These are phyloP conservation scores for Brenthis daphne DNA, from an alignment of 2,888 invertebrate genomes.

Conservation along the genomic window DNA sequence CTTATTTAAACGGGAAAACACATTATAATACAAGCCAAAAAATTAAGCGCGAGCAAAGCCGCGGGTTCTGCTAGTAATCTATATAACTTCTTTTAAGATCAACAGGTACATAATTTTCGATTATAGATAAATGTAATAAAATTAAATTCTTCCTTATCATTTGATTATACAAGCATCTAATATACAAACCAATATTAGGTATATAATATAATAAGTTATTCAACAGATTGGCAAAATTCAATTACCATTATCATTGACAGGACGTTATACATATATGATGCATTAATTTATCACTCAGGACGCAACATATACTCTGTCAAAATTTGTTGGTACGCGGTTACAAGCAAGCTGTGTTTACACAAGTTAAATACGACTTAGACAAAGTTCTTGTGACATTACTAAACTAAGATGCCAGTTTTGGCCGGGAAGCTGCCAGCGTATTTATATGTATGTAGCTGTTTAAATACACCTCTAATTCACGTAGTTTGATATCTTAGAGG, in stretches of 20 bases:
- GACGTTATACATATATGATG: neutral
- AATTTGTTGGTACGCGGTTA: slow-evolving; percentile 75
- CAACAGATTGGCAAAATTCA: neutral
- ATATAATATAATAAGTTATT: neutral
- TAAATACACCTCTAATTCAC: neutral
- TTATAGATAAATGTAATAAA: too few species aligned
- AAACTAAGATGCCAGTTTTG: slow-evolving; percentile 68
- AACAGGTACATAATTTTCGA: too few species aligned
- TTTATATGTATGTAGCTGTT: slow-evolving; percentile 30
- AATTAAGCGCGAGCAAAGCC: too few species aligned
- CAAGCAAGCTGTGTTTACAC: slow-evolving; percentile 71
- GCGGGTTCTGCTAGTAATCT: too few species aligned
- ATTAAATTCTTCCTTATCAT: neutral
- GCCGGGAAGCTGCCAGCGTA: slow-evolving; percentile 59
- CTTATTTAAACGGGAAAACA: too few species aligned
- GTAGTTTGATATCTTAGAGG: neutral
- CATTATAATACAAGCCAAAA: too few species aligned
- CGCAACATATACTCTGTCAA: slow-evolving; percentile 60
- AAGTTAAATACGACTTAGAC: slow-evolving; percentile 78
- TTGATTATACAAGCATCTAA: neutral
- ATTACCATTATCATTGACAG: slow-evolving; percentile 3
- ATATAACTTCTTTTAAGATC: too few species aligned
- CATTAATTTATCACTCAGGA: slow-evolving; percentile 18
- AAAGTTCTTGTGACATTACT: slow-evolving; percentile 69
- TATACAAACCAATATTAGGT: neutral